Base-by-base conservation (phyloP, 35 echinoderm and acorn worm genomes). In the Apostichopus japonicus region DNA sequence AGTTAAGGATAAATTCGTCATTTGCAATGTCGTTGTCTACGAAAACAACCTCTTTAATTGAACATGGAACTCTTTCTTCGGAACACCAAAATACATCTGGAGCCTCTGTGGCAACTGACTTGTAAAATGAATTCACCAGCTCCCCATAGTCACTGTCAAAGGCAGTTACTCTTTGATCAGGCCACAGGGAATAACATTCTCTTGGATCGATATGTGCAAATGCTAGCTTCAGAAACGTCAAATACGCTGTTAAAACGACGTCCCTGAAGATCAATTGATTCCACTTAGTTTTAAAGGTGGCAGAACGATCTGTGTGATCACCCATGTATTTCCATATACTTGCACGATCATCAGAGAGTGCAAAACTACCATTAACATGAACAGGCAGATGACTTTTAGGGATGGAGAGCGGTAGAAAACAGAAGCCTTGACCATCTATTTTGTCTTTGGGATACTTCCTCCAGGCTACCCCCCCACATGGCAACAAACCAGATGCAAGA, bases 331-430 rank as follows among this genome's bases (percentile, higher is more conserved):
- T 91, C 55, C 91, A 90, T 52, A 98, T 24, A 55, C 78, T 86
- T 57, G 87, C 71, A 55, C 96, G 65, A 84, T 95, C 83, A 53
- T 90, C 75, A 65, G 86, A 80, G 13, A 95, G 78, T 62, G 92
- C 78, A 65, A 98, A 98, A 13, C 83, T 78, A 15, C 94, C 96
- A 93, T 98, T 96, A 24, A 98, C 77, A 77, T 98, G 94, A 22
- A 98, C 88, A 1, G 96, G 96, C 25, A 97, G 78, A 56, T 58
- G 23, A 59, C 86, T 98, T 16, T 8, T 25, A 19, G 73, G 90
- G 23, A 96, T 70, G 75, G 84, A 79, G 1, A 98, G 83, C 6
- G 96, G 96, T 24, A 98, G 86, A 59, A 81, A 96, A 90, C 94
- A 95, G 52, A 95, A 97, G 5, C 80, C 80, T 44, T 10, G n/a